Base-by-base conservation (phyloP, 53 echinoderm and acorn worm genomes). In the Hippasteria phrygiana region DNA sequence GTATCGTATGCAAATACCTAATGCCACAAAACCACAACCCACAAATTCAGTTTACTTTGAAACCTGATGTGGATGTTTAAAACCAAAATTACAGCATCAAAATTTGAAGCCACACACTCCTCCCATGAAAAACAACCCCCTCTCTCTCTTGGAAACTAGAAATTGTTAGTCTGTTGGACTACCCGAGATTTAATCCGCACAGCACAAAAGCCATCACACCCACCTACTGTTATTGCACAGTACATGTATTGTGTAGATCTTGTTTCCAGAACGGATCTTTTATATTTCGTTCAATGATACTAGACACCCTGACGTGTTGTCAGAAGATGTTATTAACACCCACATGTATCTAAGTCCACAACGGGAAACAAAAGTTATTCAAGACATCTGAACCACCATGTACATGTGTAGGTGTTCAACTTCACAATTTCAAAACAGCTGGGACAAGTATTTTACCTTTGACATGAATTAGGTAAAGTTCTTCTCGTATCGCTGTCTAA, bases 21-120 rank as follows among this genome's bases (percentile, higher is more conserved):
- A 24, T 24, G n/a, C 59, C 8, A 59, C 51, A 54, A 54, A 13
- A 54, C 54, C 54, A 22, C n/a, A n/a, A n/a, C n/a, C n/a, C n/a
- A n/a, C n/a, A n/a, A n/a, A n/a, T n/a, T n/a, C n/a, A 24, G 59
- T 59, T 59, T 59, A 59, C 28, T 59, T 59, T 59, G 59, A 59
- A 59, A 59, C 27, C 56, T 20, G 56, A 8, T 24, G 0, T 24
- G 26, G 20, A 51, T 51, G 9, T 8, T 51, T 14, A 8, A 14
- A 51, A 0, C 2, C 51, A 51, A 51, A 51, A 51, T 51, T 2
- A 8, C 51, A 6, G 16, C 16, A 51, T 51, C 51, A 51, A 14
- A 51, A 51, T 4, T 51, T 2, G 5, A 51, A 51, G 20, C 20
- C 51, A 14, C 20, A 14, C 12, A n/a, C n/a, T n/a, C 51, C 51